Base-by-base conservation (phyloP, 2,888 invertebrate genomes). In the Cacoxenus indagator region DNA sequence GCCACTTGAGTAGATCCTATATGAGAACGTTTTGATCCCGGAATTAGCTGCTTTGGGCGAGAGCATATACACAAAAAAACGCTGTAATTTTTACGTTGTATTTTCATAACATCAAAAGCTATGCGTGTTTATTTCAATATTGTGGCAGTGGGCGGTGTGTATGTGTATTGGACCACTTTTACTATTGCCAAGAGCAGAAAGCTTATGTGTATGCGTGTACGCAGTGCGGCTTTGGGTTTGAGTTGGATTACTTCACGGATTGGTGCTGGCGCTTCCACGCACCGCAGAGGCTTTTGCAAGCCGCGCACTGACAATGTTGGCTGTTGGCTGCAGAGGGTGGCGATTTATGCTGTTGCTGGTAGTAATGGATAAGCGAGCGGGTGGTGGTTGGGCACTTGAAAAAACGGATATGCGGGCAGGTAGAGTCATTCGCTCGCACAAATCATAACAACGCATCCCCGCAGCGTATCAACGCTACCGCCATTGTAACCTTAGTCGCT, bases 21-120 rank as follows among this genome's bases (percentile, higher is more conserved):
- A 80, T 80, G 76, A 80, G 73, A 75, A 81, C 80, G 80, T 82
- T 81, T 82, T 85, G 81, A 85, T 85, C 78, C 81, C 74, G 76
- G 83, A 85, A 85, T 84, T 84, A 85, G 84, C 83, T 81, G 75
- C 72, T 76, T 73, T 67, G 64, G 14, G 9, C 37, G 37, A 37
- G 37, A 37, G 14, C 8, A 37, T 14, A 14, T 37, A 11, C 37
- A 37, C 37, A 37, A 37, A 37, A 37, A 37, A 37, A 11, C 37
- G 14, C 14, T 2, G 1, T 11, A 37, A 4, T 37, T 37, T 37
- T 37, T 11, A 37, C 37, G 37, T 37, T 4, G 9, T 37, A 37
- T 37, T 37, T 37, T 4, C 37, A 37, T 37, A 37, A 14, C 37
- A n/a, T n/a, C n/a, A n/a, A n/a, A n/a, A n/a, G n/a, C n/a, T n/a